A percentile compares a stretch with the other conserved stretches of the same genome.
Conservation (phyloP, 53 echinoderm and acorn worm genomes). For the Antedon mediterranea region DNA sequence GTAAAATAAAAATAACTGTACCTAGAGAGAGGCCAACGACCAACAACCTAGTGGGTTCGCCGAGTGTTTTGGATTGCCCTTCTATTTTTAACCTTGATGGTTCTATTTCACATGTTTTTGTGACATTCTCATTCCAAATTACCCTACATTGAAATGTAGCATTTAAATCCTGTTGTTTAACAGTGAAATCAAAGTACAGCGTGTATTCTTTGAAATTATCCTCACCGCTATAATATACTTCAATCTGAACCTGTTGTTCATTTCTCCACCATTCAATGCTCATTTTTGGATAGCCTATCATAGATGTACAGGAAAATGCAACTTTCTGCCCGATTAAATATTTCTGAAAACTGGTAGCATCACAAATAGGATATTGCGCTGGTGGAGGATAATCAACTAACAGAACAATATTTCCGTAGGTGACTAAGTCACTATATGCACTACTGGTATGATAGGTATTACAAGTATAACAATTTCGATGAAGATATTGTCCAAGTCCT, state of each 20-base stretch:
- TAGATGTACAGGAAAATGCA: not conserved
- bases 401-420: not conserved
- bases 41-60: too few species aligned
- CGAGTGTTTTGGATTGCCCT: too few species aligned
- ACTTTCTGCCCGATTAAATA: not conserved
- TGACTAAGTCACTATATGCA: not conserved
- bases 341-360: not conserved
- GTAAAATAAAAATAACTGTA: too few species aligned
- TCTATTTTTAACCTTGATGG: too few species aligned
- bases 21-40: too few species aligned
- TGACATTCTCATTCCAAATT: not conserved
- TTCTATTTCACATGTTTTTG: too few species aligned
- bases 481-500: not conserved
- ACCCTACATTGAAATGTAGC: not conserved
- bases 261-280: not conserved
- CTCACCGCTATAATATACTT: not conserved
- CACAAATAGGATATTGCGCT: not conserved
- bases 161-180: not conserved
- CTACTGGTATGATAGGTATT: not conserved
- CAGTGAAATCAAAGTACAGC: not conserved
- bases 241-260: not conserved
- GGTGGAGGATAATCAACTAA: not conserved
- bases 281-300: not conserved
- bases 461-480: not conserved
- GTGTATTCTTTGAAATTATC: not conserved